Percentiles rank a stretch among this genome's conserved stretches.
These are phyloP conservation scores for Stenodera caucasica DNA, from an alignment of 2,888 invertebrate species.

Conservation along the genomic window DNA sequence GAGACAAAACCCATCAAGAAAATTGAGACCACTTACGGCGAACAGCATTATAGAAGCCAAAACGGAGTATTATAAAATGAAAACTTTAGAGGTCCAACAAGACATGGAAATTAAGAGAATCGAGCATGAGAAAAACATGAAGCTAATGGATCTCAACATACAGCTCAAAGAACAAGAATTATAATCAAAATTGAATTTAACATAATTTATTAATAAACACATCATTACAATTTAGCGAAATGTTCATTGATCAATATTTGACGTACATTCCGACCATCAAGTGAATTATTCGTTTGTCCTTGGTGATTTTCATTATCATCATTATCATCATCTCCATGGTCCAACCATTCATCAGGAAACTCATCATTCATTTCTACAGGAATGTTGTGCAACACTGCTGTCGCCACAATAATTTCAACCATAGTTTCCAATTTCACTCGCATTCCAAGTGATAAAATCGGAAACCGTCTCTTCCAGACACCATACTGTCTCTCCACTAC, in stretches of 20 bases:
- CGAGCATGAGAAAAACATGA: too few relatives aligned
- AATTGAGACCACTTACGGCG: too few relatives aligned
- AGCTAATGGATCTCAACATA: too few relatives aligned
- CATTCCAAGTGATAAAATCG: constrained; percentile 11
- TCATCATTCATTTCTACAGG: constrained; percentile 13
- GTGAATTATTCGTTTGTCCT: neutral
- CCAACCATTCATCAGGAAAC: constrained; percentile 6
- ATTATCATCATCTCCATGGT: neutral
- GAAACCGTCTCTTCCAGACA: constrained; percentile 35
- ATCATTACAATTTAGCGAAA: too few relatives aligned
- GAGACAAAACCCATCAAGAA: too few relatives aligned
- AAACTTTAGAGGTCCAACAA: too few relatives aligned
- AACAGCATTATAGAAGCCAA: too few relatives aligned
- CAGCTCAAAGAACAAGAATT: too few relatives aligned
- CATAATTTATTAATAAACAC: too few relatives aligned
- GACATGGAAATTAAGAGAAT: too few relatives aligned
- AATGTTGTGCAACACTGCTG: constrained; percentile 15
- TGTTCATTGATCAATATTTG: constrained; percentile 7
- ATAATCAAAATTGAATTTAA: too few relatives aligned
- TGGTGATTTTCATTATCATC: neutral
- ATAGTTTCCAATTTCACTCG: neutral
- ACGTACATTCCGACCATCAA: neutral
- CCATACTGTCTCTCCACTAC: constrained; percentile 31
- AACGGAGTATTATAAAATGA: too few relatives aligned
- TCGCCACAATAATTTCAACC: constrained; percentile 10